Evolutionary conservation across 2,113 vertebrate species (phyloP).

Genomic region (Ariopsis seemanni): DNA sequence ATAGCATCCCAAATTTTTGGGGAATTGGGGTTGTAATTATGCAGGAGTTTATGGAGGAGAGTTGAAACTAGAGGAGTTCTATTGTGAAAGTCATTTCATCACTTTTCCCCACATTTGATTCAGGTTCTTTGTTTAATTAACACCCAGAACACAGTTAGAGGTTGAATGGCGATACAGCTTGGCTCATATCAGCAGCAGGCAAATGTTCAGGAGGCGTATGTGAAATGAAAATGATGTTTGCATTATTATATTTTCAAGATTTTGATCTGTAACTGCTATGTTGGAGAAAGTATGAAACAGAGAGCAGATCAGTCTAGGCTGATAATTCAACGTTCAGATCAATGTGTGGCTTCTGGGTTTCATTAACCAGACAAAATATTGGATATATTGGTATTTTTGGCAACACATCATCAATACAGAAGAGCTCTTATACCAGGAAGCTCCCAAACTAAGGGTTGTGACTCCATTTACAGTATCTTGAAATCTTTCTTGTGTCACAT

Average conservation of each 20-base stretch:
- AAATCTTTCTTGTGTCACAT: no score
- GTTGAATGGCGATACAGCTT: background rate
- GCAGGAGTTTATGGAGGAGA: constrained; percentile 7
- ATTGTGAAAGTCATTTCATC: background rate
- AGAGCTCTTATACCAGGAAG: background rate
- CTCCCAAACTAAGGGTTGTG: background rate
- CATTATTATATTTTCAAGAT: no score
- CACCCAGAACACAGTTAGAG: no score
- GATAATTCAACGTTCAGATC: background rate
- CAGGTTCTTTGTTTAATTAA: background rate
- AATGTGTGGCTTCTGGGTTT: background rate
- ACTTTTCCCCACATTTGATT: background rate
- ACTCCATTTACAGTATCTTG: no score
- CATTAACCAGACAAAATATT: background rate
- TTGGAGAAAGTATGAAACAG: no score
- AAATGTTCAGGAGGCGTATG: background rate
- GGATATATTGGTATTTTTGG: background rate
- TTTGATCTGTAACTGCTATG: no score
- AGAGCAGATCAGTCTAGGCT: background rate
- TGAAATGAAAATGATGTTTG: no score
- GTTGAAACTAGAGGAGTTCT: background rate
- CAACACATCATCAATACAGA: background rate
- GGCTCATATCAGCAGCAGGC: background rate
- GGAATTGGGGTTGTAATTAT: no score
- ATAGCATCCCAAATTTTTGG: no score